Percentiles rank a stretch among this genome's conserved stretches.
These are phyloP conservation scores for Indri indri DNA, from an alignment of 2,113 vertebrate genomes.

Conservation along the genomic window DNA sequence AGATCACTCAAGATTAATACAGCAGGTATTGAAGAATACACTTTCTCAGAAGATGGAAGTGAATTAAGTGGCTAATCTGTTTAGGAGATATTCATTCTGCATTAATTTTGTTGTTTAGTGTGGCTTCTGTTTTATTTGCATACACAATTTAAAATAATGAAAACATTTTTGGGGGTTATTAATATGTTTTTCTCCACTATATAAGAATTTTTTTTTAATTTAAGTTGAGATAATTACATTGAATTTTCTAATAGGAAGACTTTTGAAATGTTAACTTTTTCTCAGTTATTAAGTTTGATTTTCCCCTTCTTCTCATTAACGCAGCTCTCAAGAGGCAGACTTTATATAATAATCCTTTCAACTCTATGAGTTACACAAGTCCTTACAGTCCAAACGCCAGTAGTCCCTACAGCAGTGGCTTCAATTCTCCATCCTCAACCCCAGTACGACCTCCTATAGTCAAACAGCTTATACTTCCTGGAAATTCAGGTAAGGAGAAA, in stretches of 20 bases:
- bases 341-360: constrained; percentile 93
- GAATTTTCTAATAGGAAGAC: constrained; percentile 31
- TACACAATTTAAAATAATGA: not conserved
- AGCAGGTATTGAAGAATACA: not conserved
- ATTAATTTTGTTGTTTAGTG: not conserved
- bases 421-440: constrained; percentile 96
- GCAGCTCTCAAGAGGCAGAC: constrained; percentile 94
- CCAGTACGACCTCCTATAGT: constrained; percentile 91
- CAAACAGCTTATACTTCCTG: constrained; percentile 94
- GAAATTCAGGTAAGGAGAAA: constrained; percentile 88
- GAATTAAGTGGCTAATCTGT: not conserved
- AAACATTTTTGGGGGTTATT: constrained; percentile 42
- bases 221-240: constrained; percentile 47
- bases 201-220: not conserved
- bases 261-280: constrained; percentile 31
- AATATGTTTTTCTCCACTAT: not conserved
- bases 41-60: not conserved
- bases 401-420: constrained; percentile 96
- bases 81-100: not conserved
- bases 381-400: constrained; percentile 93
- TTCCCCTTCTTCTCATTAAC: constrained; percentile 39
- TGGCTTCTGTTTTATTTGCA: not conserved
- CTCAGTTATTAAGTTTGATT: constrained; percentile 48
- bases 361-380: constrained; percentile 87
- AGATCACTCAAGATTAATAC: not conserved